Percentiles rank a stretch among this genome's conserved stretches.
phyloP scores from a whole-genome alignment of 2,797 vertebrate species.

The Sebastes trivittatus region DNA sequence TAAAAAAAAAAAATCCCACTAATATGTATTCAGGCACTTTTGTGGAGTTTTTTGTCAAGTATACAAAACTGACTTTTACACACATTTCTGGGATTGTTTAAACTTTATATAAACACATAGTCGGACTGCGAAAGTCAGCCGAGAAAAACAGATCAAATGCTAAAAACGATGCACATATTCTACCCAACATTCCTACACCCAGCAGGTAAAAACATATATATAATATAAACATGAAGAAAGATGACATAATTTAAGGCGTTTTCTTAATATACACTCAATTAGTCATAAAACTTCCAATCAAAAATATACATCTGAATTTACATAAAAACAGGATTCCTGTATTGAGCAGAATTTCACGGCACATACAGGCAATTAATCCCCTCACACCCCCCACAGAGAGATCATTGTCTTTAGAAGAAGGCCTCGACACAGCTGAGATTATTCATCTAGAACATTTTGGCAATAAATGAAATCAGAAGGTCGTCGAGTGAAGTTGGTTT shows the following conservation, averaged over 20 bases:
- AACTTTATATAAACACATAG: background rate
- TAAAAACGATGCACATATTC: background rate
- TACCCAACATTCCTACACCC: background rate
- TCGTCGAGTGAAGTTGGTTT: background rate
- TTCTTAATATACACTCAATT: slow-evolving; percentile 12
- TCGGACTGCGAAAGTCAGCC: background rate
- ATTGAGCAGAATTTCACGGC: background rate
- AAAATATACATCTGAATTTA: slow-evolving; percentile 48
- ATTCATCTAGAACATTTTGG: background rate
- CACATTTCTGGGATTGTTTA: background rate
- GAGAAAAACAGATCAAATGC: background rate
- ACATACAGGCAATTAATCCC: background rate
- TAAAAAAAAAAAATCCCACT: background rate
- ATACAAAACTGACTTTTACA: background rate
- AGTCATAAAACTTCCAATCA: slow-evolving; percentile 20
- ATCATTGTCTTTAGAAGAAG: background rate
- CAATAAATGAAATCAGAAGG: background rate
- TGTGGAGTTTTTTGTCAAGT: background rate
- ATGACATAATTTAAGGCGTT: slow-evolving; percentile 10
- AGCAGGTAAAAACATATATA: background rate
- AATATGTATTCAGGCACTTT: slow-evolving; percentile 12
- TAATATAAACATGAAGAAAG: background rate
- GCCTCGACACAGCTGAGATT: background rate
- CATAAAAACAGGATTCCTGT: slow-evolving; percentile 3
- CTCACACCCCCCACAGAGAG: background rate